phyloP scores from a whole-genome alignment of 2,113 vertebrate genomes.

The Myiopsitta monachus region DNA sequence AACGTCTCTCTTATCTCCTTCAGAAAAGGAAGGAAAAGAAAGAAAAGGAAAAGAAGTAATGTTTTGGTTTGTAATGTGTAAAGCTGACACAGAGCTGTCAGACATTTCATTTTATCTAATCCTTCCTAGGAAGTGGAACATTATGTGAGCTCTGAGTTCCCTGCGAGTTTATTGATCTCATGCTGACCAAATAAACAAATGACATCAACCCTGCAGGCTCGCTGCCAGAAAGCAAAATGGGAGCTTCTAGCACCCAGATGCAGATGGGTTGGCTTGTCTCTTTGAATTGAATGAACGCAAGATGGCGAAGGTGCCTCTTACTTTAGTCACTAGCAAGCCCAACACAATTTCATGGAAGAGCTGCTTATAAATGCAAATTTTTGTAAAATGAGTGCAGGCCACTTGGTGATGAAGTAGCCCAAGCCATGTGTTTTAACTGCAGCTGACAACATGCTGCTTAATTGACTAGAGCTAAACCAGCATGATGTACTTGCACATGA shows the following conservation, averaged over 20 bases:
- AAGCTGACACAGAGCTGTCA: conserved; percentile 49
- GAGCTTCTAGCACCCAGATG: background rate
- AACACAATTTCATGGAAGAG: background rate
- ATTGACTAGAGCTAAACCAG: conserved; percentile 53
- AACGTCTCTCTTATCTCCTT: conserved; percentile 34
- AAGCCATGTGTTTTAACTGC: background rate
- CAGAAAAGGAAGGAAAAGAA: background rate
- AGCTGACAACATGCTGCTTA: conserved; percentile 2
- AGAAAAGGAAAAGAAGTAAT: conserved; percentile 22
- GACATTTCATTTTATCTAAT: conserved; percentile 7
- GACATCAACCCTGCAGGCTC: background rate
- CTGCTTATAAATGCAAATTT: background rate
- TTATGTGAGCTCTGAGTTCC: conserved; percentile 6
- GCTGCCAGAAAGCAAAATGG: background rate
- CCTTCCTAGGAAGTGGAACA: background rate
- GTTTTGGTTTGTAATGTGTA: conserved; percentile 19
- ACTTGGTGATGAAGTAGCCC: background rate
- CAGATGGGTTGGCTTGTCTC: background rate
- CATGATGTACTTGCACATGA: background rate
- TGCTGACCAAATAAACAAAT: background rate
- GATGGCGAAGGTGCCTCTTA: background rate
- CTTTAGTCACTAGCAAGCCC: background rate
- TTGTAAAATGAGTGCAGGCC: background rate
- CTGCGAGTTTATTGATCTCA: background rate
- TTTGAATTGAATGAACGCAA: background rate